Conservation (phyloP, 2,888 invertebrate species). For the Caenorhabditis sp. region DNA sequence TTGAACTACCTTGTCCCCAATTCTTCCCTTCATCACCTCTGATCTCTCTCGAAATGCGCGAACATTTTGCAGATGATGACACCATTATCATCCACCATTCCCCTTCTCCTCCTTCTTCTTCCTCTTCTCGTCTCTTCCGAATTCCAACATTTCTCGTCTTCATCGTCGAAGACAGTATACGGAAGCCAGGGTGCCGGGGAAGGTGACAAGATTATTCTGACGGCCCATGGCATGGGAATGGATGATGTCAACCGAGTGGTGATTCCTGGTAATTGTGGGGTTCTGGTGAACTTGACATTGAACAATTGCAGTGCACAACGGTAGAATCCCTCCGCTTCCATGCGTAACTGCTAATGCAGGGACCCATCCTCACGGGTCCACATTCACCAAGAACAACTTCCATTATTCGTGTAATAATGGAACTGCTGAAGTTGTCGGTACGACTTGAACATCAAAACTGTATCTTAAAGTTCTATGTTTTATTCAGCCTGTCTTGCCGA, state of each 20-base stretch:
- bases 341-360: conserved; percentile 79
- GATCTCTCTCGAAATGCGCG: not conserved
- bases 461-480: conserved; percentile 21
- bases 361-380: conserved; percentile 80
- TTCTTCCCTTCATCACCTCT: not conserved
- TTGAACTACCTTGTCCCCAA: conserved; percentile 9
- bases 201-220: conserved; percentile 72
- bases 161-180: conserved; percentile 21
- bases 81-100: conserved; percentile 21
- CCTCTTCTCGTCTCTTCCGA: conserved; percentile 26
- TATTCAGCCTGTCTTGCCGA: conserved; percentile 80
- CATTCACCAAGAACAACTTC: conserved; percentile 82
- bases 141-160: conserved; percentile 35
- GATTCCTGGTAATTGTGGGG: conserved; percentile 73
- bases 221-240: conserved; percentile 80
- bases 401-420: conserved; percentile 82
- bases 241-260: conserved; percentile 76
- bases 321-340: conserved; percentile 78
- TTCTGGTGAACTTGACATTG: not conserved
- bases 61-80: conserved; percentile 30
- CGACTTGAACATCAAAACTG: conserved; percentile 9
- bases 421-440: conserved; percentile 82
- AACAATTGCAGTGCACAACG: conserved; percentile 68
- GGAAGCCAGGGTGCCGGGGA: conserved; percentile 24
- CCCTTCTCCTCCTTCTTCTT: conserved; percentile 5